phyloP scores from a whole-genome alignment of 2,113 vertebrate genomes.

The Cryptotis parvus region DNA sequence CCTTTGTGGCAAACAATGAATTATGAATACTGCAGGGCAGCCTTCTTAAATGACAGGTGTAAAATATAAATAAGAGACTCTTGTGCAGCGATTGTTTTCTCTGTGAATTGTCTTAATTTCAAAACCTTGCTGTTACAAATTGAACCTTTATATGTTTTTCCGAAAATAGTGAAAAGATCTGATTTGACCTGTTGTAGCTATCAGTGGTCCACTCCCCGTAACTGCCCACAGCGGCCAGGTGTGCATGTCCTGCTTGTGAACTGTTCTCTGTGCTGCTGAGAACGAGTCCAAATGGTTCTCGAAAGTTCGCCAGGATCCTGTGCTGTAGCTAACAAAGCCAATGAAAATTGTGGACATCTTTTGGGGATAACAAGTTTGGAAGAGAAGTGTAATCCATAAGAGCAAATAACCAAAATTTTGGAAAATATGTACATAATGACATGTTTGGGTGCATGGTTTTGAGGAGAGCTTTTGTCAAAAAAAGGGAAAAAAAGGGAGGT shows the following conservation, averaged over 20 bases:
- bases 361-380: constrained; percentile 64
- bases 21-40: constrained; percentile 37
- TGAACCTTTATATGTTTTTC: constrained; percentile 81
- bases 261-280: constrained; percentile 84
- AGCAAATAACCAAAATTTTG: constrained; percentile 78
- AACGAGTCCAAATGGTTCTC: constrained; percentile 79
- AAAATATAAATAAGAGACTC: constrained; percentile 6
- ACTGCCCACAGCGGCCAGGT: constrained; percentile 37
- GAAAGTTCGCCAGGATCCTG: constrained; percentile 78
- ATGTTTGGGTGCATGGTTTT: constrained; percentile 86
- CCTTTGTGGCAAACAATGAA: constrained; percentile 69
- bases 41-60: constrained; percentile 50
- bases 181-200: constrained; percentile 64
- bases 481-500: constrained; percentile 81
- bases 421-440: constrained; percentile 86
- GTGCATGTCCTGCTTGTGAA: constrained; percentile 80
- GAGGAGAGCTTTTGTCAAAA: constrained; percentile 85
- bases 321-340: constrained; percentile 81
- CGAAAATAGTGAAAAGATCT: constrained; percentile 49
- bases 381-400: constrained; percentile 73
- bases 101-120: constrained; percentile 70
- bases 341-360: constrained; percentile 78
- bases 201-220: constrained; percentile 73
- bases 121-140: constrained; percentile 64
- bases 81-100: constrained; percentile 3